Evolutionary conservation across 92 coral and sea anemone genomes (phyloP), one percentile per base, ranked within the genome.

Genomic region (Heteractis magnifica): DNA sequence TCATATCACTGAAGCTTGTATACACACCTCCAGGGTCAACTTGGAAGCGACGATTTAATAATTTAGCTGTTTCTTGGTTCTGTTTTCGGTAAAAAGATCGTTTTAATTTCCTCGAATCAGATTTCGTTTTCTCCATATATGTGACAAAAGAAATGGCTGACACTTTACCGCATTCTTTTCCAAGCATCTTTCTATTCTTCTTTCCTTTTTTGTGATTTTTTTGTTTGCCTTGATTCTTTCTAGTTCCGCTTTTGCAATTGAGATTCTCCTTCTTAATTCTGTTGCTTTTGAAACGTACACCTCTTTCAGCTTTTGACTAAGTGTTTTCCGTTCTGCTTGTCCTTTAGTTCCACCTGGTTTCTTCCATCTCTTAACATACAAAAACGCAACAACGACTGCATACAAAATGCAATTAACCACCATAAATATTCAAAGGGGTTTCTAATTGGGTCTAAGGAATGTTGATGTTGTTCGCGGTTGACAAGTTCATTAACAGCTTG

Each of bases 121-220:
- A 78, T 78, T 78, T 78, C 70, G 26, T 78, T 18, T 55, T 52
- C 81, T 78, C 81, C 68, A 52, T 78, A 49, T 78, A 78, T 48
- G 81, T 53, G 65, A 52, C 81, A 51, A 78, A 52, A 26, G 68
- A 9, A 55, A 20, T 55, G 16, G 81, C 81, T 60, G 81, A 51
- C 70, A 78, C 81, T 78, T 78, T 78, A 78, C 81, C 65, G 68
- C 81, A 14, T 78, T 51, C 81, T 26, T 55, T 78, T 78, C 52
- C 81, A 23, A 78, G 51, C 81, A 78, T 78, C 81, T 23, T 68
- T 60, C 68, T 60, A 4, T 60, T 60, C n/a, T 16, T 60, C 68
- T 60, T 60, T 16, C 68, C 68, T 60, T 78, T 78, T 78, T 78
- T 78, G 81, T 55, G 65, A 78, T 52, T 16, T 78, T 78, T 78